Base-by-base conservation (phyloP, 2,797 vertebrate genomes). In the Acanthurus lineatus region DNA sequence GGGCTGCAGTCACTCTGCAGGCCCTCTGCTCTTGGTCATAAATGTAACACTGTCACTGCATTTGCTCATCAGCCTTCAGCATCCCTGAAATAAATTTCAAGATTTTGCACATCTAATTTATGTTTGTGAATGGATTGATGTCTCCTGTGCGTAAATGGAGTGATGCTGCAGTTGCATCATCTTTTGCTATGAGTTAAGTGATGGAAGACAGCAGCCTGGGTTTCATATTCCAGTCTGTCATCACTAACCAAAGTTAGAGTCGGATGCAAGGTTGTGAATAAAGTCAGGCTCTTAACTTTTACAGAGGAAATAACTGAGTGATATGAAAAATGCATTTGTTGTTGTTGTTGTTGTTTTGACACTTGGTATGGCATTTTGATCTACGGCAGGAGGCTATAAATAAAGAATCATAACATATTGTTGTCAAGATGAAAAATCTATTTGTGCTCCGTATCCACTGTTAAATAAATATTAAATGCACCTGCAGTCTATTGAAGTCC, bases 181-280 rank as follows among this genome's bases (percentile, higher is more conserved):
- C 17, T 52, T 61, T 56, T 6, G 1, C 32, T 48, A 5, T 9
- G 11, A 69, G 77, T 65, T 53, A 56, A 76, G 73, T 63, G 74
- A 79, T 59, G 62, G 57, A 61, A 74, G 67, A 49, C 62, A 45
- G 49, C 74, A 32, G 16, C 2, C 66, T 48, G 54, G 52, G 25
- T 79, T 86, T 87, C 69, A 76, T 77, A 65, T 77, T 56, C 60
- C 62, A 6, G 20, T 16, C 42, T 76, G 59, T 54, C 32, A 20
- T 35, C n/a, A 14, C 32, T 25, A 65, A 78, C 56, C 49, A 56
- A 38, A 60, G 63, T 56, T 70, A 59, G 14, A 19, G 51, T 77
- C 6, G 1, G 35, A 67, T 69, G 44, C 9, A 28, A 76, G 40
- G 65, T 20, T 73, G 47, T 57, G 35, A 82, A 40, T 45, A 62